Conservation (phyloP, 1,140 invertebrate species). For the Asobara japonica region DNA sequence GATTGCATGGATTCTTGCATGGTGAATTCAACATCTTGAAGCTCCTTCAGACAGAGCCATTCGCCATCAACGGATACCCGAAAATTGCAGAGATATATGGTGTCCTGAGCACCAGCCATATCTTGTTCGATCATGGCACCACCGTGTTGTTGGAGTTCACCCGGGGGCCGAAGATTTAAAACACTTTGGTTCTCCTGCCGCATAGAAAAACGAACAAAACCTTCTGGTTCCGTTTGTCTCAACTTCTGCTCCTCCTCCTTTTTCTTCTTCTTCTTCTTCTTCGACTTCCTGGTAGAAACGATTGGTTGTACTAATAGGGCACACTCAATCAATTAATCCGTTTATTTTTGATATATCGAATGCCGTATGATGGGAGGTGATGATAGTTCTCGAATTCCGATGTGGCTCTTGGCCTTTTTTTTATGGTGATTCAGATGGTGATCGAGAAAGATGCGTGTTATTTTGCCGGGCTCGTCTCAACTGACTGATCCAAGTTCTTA, state of each 20-base stretch:
- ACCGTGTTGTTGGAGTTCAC: conserved; percentile 59
- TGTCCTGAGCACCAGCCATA: conserved; percentile 90
- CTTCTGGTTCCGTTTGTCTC: background rate
- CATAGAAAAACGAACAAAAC: conserved; percentile 59
- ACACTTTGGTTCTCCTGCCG: conserved; percentile 56
- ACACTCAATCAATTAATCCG: too few relatives aligned
- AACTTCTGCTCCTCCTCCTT: background rate
- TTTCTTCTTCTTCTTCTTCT: background rate
- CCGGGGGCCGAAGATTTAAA: conserved; percentile 56
- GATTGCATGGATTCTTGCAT: conserved; percentile 76
- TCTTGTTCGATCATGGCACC: conserved; percentile 70
- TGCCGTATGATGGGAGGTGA: too few relatives aligned
- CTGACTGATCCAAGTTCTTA: too few relatives aligned
- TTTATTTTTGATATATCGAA: too few relatives aligned
- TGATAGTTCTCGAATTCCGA: too few relatives aligned
- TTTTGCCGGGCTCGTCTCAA: too few relatives aligned
- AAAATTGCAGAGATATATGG: conserved; percentile 97
- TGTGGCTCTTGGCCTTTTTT: too few relatives aligned
- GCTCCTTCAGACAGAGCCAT: conserved; percentile 95
- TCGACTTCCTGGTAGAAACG: too few relatives aligned
- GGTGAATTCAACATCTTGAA: conserved; percentile 86
- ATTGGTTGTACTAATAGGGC: too few relatives aligned
- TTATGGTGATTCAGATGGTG: too few relatives aligned
- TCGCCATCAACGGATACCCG: conserved; percentile 96
- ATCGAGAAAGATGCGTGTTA: too few relatives aligned